phyloP scores from a whole-genome alignment of 2,113 vertebrate species.

The Aegotheles bennettii region DNA sequence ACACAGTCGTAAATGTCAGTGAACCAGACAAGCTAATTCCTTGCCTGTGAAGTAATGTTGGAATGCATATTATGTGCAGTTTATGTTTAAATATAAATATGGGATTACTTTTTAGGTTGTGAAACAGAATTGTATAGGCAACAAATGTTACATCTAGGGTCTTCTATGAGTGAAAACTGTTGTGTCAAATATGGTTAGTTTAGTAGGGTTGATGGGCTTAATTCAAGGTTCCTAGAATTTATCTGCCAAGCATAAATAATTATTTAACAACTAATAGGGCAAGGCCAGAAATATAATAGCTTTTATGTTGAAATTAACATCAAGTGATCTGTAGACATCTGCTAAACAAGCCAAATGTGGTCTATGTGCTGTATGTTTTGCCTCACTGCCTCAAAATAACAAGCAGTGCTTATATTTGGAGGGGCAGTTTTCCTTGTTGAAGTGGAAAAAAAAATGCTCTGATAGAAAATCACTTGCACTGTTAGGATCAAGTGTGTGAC shows the following conservation, averaged over 20 bases:
- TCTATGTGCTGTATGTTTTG: constrained; percentile 63
- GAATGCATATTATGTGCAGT: constrained; percentile 11
- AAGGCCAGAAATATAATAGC: constrained; percentile 68
- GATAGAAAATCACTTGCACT: constrained; percentile 58
- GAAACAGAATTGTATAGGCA: constrained; percentile 14
- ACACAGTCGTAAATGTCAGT: constrained; percentile 58
- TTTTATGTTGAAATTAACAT: constrained; percentile 74
- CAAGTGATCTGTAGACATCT: constrained; percentile 68
- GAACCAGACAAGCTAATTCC: constrained; percentile 57
- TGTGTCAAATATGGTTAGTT: constrained; percentile 69
- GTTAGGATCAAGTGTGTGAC: constrained; percentile 45
- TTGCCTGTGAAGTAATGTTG: constrained; percentile 49
- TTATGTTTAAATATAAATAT: constrained; percentile 56
- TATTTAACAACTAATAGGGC: constrained; percentile 72
- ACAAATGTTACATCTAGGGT: constrained; percentile 13
- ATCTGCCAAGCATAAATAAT: constrained; percentile 69
- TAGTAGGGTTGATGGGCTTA: constrained; percentile 58
- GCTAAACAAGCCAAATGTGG: constrained; percentile 68
- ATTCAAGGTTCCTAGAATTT: constrained; percentile 39
- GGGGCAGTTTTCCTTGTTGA: constrained; percentile 57
- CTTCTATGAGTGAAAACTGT: constrained; percentile 43
- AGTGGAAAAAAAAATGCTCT: constrained; percentile 32
- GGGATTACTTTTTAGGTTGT: constrained; percentile 45
- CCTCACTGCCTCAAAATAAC: constrained; percentile 76
- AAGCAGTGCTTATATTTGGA: constrained; percentile 62